Base-by-base conservation (phyloP, 2,888 invertebrate genomes). In the Diaperis boleti region DNA sequence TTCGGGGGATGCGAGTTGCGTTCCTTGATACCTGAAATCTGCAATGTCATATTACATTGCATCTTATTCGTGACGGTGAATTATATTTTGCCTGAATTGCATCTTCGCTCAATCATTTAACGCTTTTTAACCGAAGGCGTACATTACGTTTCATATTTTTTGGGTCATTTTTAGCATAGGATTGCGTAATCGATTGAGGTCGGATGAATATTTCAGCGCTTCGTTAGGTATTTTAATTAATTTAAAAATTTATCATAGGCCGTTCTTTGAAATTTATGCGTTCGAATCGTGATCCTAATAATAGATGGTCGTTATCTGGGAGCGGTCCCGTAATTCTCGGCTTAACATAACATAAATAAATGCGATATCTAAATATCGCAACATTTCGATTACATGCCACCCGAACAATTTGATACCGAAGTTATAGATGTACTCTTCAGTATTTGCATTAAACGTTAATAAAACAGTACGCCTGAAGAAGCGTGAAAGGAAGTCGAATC, bases 291-390 rank as follows among this genome's bases (percentile, higher is more conserved):
- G 52, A 22, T 26, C 14, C 33, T 49, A 52, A 52, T 52, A 52
- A 52, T 39, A 52, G 52, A 52, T 39, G 52, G 22, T n/a, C 37
- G 52, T 39, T 52, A 52, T 52, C 37, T 52, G 49, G 18, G 33
- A 49, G 17, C 49, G 15, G 8, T n/a, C n/a, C 37, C 20, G 35
- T 54, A 14, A 41, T 54, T 41, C 39, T 41, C 54, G 54, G 54
- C 54, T 42, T 42, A 54, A 54, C 54, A 29, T 26, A 52, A 52
- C 52, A 52, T 52, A 52, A 52, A 52, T 52, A 50, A 11, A 50
- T 39, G 11, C 35, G 18, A 20, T 52, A 52, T 52, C 52, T 52
- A 39, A 52, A 52, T 37, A 52, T 42, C 42, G 41, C 29, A 29
- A 18, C 42, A 52, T 52, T 39, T 37, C n/a, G 26, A 13, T 6